Conservation (phyloP, 2,888 invertebrate genomes). For the Lycia hirtaria region DNA sequence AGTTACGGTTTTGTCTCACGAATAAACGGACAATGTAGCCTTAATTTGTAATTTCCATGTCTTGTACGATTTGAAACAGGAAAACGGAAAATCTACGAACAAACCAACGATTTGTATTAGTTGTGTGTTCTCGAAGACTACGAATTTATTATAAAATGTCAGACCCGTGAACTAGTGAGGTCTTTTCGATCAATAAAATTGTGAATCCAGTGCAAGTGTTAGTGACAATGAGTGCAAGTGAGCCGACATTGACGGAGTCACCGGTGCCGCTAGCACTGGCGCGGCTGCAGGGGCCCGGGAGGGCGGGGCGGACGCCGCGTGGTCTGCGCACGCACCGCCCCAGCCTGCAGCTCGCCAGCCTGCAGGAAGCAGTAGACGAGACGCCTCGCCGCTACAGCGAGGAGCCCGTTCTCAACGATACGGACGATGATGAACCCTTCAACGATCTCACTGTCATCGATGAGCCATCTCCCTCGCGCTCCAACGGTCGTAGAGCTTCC, state of each 20-base stretch:
- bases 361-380: slow-evolving; percentile 77
- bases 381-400: slow-evolving; percentile 75
- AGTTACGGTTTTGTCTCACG: slow-evolving; percentile 49
- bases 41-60: background rate
- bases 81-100: slow-evolving; percentile 39
- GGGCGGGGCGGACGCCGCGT: slow-evolving; percentile 63
- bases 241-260: slow-evolving; percentile 78
- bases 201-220: slow-evolving; percentile 56
- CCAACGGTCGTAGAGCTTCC: slow-evolving; percentile 79
- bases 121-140: slow-evolving; percentile 51
- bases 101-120: slow-evolving; percentile 46
- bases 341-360: slow-evolving; percentile 76
- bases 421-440: slow-evolving; percentile 76
- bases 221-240: slow-evolving; percentile 71
- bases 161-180: slow-evolving; percentile 60
- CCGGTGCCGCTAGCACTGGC: slow-evolving; percentile 80
- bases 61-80: background rate
- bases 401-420: slow-evolving; percentile 65
- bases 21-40: slow-evolving; percentile 25
- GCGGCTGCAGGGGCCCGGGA: slow-evolving; percentile 62
- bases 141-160: slow-evolving; percentile 58
- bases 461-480: slow-evolving; percentile 57
- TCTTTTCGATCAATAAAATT: slow-evolving; percentile 51
- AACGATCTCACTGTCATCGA: slow-evolving; percentile 60
- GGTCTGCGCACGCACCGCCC: slow-evolving; percentile 72